phyloP scores from a whole-genome alignment of 1,140 invertebrate genomes.

The Gonioctena quinquepunctata region DNA sequence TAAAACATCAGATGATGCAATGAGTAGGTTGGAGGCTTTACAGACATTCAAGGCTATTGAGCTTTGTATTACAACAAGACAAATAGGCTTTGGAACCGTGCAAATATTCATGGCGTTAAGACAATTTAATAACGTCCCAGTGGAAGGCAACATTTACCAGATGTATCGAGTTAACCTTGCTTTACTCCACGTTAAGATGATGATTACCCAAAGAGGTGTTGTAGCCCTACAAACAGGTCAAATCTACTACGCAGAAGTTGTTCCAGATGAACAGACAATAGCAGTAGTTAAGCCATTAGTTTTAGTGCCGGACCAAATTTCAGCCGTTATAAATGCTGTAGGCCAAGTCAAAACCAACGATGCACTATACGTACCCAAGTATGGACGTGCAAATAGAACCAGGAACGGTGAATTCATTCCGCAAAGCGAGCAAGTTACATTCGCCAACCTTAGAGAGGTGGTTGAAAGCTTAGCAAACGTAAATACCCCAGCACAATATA shows the following conservation, averaged over 20 bases:
- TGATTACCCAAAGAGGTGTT: not conserved
- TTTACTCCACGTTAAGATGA: not conserved
- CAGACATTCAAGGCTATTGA: not conserved
- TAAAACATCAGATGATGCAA: not conserved
- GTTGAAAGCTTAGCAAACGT: not conserved
- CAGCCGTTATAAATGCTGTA: not conserved
- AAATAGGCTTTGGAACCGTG: not conserved
- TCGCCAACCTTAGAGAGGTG: not conserved
- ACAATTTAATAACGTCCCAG: too few relatives aligned
- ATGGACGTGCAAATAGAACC: not conserved
- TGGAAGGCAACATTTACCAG: not conserved
- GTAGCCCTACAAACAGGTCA: not conserved
- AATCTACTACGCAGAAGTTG: not conserved
- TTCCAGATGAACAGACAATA: not conserved
- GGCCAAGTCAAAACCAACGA: not conserved
- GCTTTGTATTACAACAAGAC: not conserved
- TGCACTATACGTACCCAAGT: not conserved
- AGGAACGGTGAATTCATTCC: not conserved
- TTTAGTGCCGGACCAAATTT: not conserved
- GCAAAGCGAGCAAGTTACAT: not conserved
- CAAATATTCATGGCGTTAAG: not conserved
- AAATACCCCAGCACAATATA: not conserved
- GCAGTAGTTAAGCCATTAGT: not conserved
- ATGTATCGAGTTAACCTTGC: not conserved
- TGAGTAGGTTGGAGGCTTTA: constrained; percentile 1